A percentile compares a stretch with the other conserved stretches of the same genome.
phyloP scores from a whole-genome alignment of 1,140 invertebrate genomes.

The Probaryconus sp. region DNA sequence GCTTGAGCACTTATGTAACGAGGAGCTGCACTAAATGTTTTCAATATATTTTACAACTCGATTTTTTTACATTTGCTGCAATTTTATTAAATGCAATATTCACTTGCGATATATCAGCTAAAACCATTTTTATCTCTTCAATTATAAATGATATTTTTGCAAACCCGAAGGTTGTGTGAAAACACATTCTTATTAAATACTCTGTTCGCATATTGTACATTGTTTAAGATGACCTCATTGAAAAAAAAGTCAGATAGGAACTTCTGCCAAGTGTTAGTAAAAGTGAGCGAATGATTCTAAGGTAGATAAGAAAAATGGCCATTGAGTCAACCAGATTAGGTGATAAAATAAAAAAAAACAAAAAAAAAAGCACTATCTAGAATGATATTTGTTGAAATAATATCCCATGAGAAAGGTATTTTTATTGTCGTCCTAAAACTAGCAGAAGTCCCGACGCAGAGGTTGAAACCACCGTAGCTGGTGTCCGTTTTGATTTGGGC shows the following conservation, averaged over 20 bases:
- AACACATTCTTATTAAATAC: no score
- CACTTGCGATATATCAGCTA: no score
- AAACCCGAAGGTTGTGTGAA: no score
- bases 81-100: conserved; percentile 1
- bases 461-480: conserved; percentile 77
- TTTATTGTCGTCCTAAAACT: conserved; percentile 71
- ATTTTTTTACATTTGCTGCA: conserved; percentile 5
- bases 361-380: conserved; percentile 7
- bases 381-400: conserved; percentile 19
- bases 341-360: conserved; percentile 5
- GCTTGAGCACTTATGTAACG: conserved; percentile 30
- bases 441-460: conserved; percentile 76
- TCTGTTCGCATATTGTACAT: no score
- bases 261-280: conserved; percentile 50
- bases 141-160: no score
- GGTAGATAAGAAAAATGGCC: not conserved
- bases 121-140: no score
- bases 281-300: conserved; percentile 2
- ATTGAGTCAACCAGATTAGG: conserved; percentile 12
- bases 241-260: conserved; percentile 1
- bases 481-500: conserved; percentile 78
- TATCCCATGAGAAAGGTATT: conserved; percentile 53
- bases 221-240: no score
- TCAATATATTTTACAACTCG: conserved; percentile 32
- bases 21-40: conserved; percentile 46